Evolutionary conservation across 2,888 invertebrate genomes (phyloP).

Genomic region (Platypus cylindrus): DNA sequence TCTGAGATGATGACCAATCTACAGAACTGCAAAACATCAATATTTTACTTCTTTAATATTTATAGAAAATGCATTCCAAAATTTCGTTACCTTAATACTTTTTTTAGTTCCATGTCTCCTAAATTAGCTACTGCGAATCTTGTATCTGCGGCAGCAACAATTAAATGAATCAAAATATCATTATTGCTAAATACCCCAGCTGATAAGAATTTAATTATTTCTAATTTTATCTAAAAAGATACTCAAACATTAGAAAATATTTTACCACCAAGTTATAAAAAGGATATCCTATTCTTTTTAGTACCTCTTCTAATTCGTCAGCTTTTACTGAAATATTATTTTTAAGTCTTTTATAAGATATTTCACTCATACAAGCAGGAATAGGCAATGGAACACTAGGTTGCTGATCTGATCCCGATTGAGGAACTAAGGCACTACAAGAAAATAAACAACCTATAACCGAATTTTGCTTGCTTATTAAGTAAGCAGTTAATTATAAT

Average conservation of each 20-base stretch:
- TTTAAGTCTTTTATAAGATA: conserved; percentile 63
- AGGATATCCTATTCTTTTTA: conserved; percentile 17
- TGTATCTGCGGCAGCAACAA: conserved; percentile 81
- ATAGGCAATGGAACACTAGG: conserved; percentile 36
- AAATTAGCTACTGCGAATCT: conserved; percentile 79
- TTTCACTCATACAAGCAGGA: conserved; percentile 66
- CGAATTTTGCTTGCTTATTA: no score
- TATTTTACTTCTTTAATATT: background rate
- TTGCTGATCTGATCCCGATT: conserved; percentile 20
- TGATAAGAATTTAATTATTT: conserved; percentile 70
- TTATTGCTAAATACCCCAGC: conserved; percentile 63
- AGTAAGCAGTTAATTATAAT: no score
- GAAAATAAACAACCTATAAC: no score
- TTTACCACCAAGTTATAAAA: background rate
- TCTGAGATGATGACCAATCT: conserved; percentile 60
- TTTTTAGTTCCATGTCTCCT: conserved; percentile 74
- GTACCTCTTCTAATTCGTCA: conserved; percentile 74
- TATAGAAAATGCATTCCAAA: conserved; percentile 2
- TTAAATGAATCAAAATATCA: conserved; percentile 61
- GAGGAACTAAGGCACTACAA: conserved; percentile 29
- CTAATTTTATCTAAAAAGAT: conserved; percentile 48
- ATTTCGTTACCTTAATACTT: conserved; percentile 41
- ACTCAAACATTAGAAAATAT: conserved; percentile 1
- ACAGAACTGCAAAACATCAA: conserved; percentile 43
- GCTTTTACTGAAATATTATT: conserved; percentile 58